Conservation (phyloP, 37 sponge, comb jelly and placozoan species). For the Diacarnus erythraeanus region DNA sequence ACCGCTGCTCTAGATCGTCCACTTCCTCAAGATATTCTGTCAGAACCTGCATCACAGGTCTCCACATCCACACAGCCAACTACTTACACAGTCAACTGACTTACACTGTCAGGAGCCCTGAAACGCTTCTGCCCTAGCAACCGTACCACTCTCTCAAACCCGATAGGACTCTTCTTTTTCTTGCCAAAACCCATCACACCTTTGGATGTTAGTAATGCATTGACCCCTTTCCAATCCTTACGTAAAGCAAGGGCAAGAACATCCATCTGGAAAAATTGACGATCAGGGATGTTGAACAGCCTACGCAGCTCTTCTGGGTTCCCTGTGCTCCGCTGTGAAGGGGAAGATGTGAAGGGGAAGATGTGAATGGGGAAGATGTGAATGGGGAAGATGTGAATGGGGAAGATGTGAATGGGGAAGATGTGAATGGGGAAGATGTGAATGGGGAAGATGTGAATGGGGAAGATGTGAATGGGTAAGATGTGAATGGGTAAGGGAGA, state of each 20-base stretch:
- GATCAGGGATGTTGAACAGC: slow-evolving; percentile 53
- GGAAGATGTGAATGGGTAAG: not conserved
- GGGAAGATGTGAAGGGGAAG: not conserved
- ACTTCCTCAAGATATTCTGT: slow-evolving; percentile 38
- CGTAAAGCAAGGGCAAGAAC: slow-evolving; percentile 26
- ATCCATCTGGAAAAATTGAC: slow-evolving; percentile 47
- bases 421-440: not conserved
- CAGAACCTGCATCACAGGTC: slow-evolving; percentile 17
- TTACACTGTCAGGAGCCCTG: slow-evolving; percentile 19
- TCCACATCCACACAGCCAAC: not conserved
- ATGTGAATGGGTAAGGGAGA: not conserved
- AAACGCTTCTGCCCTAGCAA: not conserved
- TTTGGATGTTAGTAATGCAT: slow-evolving; percentile 58
- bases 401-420: no score
- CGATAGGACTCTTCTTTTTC: slow-evolving; percentile 63
- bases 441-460: not conserved
- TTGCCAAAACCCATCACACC: slow-evolving; percentile 54
- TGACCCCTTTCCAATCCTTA: slow-evolving; percentile 40
- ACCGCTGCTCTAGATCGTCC: slow-evolving; percentile 45
- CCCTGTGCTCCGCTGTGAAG: slow-evolving; percentile 9
- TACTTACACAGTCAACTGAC: not conserved
- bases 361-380: not conserved
- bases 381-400: no score
- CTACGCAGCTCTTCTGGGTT: slow-evolving; percentile 34
- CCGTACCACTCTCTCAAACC: slow-evolving; percentile 58